These are phyloP conservation scores for Ostrea edulis DNA, from an alignment of 1,140 invertebrate species.

Conservation along the genomic window DNA sequence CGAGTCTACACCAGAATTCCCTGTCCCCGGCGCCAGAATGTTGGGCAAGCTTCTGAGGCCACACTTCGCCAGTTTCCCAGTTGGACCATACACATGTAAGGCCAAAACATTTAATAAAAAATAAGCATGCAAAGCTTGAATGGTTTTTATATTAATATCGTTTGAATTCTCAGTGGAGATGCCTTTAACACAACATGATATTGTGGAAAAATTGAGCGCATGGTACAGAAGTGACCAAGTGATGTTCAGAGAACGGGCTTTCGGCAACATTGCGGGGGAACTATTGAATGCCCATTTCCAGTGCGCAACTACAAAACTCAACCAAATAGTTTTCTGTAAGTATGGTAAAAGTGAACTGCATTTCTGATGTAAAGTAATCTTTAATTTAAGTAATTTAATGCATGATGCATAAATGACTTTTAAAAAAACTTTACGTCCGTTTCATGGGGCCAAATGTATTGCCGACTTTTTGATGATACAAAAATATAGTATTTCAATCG, in stretches of 20 bases:
- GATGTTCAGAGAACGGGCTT: neutral
- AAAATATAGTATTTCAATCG: no score
- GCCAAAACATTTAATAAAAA: neutral
- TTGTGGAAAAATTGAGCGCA: neutral
- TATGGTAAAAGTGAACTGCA: neutral
- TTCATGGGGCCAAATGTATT: no score
- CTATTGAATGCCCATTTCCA: neutral
- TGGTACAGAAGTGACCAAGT: neutral
- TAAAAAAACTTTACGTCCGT: no score
- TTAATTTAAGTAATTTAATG: neutral
- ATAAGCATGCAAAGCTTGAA: neutral
- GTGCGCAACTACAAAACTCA: neutral
- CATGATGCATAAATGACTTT: neutral
- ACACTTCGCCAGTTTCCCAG: neutral
- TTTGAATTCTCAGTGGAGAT: neutral
- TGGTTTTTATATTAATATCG: no score
- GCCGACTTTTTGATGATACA: no score
- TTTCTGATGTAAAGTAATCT: neutral
- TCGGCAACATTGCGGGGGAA: neutral
- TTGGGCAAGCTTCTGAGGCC: neutral
- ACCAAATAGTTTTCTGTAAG: constrained; percentile 10
- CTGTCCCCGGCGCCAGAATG: neutral
- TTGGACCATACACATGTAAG: neutral
- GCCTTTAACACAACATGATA: neutral
- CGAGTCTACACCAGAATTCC: no score